A percentile compares a stretch with the other conserved stretches of the same genome.
phyloP scores from a whole-genome alignment of 64 coral and sea anemone species.

The Dendronephthya gigantea region DNA sequence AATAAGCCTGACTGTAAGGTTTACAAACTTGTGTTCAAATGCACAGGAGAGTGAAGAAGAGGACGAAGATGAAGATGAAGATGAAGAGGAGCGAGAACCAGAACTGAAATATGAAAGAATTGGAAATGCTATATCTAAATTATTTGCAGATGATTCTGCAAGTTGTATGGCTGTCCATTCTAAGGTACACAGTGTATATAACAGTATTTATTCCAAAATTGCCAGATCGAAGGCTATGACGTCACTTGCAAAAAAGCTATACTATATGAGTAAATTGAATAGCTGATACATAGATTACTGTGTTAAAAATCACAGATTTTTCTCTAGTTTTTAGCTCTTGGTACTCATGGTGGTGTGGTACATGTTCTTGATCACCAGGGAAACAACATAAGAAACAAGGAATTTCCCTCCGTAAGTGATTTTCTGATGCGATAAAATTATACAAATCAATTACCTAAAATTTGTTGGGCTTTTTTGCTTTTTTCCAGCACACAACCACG shows the following conservation, averaged over 20 bases:
- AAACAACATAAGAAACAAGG: conserved; percentile 84
- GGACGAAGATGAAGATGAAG: conserved; percentile 41
- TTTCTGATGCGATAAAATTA: neutral
- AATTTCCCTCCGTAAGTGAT: conserved; percentile 87
- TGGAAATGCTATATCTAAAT: conserved; percentile 81
- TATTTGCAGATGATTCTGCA: conserved; percentile 73
- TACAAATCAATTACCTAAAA: neutral
- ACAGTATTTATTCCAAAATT: neutral
- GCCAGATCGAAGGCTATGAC: too few species aligned
- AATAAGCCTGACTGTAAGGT: neutral
- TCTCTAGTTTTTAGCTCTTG: conserved; percentile 81
- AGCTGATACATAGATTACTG: too few species aligned
- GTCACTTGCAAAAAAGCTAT: too few species aligned
- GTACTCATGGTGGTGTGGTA: conserved; percentile 93
- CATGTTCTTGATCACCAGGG: conserved; percentile 93
- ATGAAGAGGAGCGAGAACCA: conserved; percentile 86
- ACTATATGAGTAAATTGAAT: too few species aligned
- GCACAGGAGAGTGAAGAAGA: conserved; percentile 47
- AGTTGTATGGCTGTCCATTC: conserved; percentile 99
- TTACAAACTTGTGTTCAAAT: neutral
- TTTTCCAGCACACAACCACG: conserved; percentile 83
- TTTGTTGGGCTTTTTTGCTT: neutral
- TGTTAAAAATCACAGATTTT: neutral
- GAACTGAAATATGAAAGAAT: conserved; percentile 95
- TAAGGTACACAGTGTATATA: conserved; percentile 39